Percentiles rank a stretch among this genome's conserved stretches.
Evolutionary conservation across 2,113 vertebrate genomes (phyloP).

Genomic region (Anser cygnoides): DNA sequence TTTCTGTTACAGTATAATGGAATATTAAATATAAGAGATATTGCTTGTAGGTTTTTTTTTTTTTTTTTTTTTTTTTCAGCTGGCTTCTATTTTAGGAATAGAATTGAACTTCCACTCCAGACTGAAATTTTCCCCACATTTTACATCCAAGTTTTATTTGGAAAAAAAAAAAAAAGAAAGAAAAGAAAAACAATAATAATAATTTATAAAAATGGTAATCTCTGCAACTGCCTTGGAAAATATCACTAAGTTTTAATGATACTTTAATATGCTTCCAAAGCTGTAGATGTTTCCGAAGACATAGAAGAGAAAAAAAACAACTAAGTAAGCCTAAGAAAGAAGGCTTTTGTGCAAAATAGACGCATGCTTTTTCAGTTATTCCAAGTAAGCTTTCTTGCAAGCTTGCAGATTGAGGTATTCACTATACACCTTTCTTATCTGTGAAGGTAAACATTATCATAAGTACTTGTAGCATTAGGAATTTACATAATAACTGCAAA

Average conservation of each 20-base stretch:
- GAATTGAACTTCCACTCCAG: neutral
- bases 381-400: neutral
- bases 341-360: neutral
- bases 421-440: constrained; percentile 7
- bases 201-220: neutral
- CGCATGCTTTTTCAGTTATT: neutral
- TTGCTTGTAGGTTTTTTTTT: neutral
- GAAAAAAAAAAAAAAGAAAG: neutral
- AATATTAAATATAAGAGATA: neutral
- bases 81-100: neutral
- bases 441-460: neutral
- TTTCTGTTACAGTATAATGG: neutral
- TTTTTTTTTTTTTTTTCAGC: neutral
- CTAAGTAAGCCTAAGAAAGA: neutral
- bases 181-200: neutral
- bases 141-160: neutral
- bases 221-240: neutral
- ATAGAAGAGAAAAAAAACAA: neutral
- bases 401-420: neutral
- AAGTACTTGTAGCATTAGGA: neutral
- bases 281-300: neutral
- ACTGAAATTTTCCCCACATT: neutral
- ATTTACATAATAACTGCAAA: neutral
- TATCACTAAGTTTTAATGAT: neutral
- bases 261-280: neutral